phyloP scores from a whole-genome alignment of 2,797 vertebrate species.

The Fistularia tabacaria region DNA sequence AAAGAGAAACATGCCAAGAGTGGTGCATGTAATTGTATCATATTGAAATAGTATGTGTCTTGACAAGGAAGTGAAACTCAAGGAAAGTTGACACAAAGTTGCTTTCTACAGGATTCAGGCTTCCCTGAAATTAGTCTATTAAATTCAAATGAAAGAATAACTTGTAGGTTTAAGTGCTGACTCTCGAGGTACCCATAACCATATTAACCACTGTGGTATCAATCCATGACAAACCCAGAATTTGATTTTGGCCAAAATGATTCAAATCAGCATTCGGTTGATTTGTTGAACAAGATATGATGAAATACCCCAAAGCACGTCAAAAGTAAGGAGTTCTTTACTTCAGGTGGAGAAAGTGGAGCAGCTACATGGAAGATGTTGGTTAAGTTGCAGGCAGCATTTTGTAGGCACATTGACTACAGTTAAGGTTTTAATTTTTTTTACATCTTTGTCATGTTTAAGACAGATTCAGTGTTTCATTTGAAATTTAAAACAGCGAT shows the following conservation, averaged over 20 bases:
- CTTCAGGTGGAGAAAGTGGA: not conserved
- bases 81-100: not conserved
- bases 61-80: too few species aligned
- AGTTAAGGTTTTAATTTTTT: too few species aligned
- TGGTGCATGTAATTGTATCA: too few species aligned
- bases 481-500: too few species aligned
- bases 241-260: conserved; percentile 6
- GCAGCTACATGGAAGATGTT: not conserved
- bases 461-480: too few species aligned
- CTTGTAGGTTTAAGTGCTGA: conserved; percentile 29
- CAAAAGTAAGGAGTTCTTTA: not conserved
- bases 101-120: conserved; percentile 4
- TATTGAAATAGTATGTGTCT: too few species aligned
- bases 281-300: not conserved
- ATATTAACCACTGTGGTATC: conserved; percentile 20
- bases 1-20: too few species aligned
- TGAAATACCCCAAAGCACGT: not conserved
- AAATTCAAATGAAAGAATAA: conserved; percentile 25
- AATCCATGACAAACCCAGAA: conserved; percentile 5
- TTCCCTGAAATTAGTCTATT: not conserved
- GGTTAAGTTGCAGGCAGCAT: not conserved
- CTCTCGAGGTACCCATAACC: conserved; percentile 12
- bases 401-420: too few species aligned
- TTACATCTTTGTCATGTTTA: too few species aligned
- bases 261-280: not conserved